These are phyloP conservation scores for Gymnocephalus cernua DNA, from an alignment of 2,113 vertebrate genomes.

Conservation along the genomic window DNA sequence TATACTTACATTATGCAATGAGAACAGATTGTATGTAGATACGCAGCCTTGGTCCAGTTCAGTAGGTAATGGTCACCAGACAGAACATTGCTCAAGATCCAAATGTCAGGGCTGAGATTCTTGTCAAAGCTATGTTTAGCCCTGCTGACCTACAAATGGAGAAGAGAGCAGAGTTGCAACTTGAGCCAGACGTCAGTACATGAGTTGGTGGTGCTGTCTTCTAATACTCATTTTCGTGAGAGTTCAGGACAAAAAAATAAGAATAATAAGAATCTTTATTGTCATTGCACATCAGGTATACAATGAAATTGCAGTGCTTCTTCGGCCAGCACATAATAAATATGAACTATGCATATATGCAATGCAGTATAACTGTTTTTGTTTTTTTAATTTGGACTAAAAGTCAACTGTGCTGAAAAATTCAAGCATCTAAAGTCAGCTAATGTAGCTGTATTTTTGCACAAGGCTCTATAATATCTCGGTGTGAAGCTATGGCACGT, in stretches of 20 bases:
- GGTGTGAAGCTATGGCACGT: not conserved
- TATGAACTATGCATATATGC: too few species aligned
- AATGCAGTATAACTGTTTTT: too few species aligned
- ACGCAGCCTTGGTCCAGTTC: constrained; percentile 33
- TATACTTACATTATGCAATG: constrained; percentile 2
- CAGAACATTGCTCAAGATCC: constrained; percentile 48
- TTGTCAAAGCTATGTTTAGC: constrained; percentile 62
- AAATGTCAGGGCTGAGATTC: constrained; percentile 65
- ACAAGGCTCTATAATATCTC: not conserved
- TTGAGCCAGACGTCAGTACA: not conserved
- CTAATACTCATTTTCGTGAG: not conserved
- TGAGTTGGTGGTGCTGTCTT: not conserved
- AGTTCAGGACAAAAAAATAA: not conserved
- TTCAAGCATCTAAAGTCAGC: not conserved
- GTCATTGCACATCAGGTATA: too few species aligned
- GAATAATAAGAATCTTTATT: too few species aligned
- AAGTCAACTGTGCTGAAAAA: not conserved
- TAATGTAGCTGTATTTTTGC: not conserved
- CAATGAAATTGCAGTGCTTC: too few species aligned
- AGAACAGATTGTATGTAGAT: not conserved
- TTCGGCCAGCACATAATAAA: too few species aligned
- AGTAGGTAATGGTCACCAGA: constrained; percentile 26
- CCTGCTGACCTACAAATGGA: constrained; percentile 26
- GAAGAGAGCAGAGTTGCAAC: constrained; percentile 10
- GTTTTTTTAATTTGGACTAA: too few species aligned